phyloP scores from a whole-genome alignment of 2,113 vertebrate genomes.

The Campylomormyrus numenius region DNA sequence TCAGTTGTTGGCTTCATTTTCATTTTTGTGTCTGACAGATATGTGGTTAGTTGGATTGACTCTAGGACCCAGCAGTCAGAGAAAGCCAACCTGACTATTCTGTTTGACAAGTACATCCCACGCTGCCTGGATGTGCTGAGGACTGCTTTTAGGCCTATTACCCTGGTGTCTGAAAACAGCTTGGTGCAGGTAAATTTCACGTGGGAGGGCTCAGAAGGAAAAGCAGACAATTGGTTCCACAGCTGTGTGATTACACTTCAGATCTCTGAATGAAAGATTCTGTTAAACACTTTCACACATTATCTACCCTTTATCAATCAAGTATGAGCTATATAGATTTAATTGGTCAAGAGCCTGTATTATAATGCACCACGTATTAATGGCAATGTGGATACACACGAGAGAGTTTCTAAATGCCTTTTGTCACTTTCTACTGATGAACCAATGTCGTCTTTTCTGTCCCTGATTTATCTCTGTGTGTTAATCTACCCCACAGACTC shows the following conservation, averaged over 20 bases:
- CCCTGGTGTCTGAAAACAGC: constrained; percentile 53
- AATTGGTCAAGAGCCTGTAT: not conserved
- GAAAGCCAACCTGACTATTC: constrained; percentile 58
- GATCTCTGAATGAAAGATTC: not conserved
- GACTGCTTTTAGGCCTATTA: constrained; percentile 60
- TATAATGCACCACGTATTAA: not conserved
- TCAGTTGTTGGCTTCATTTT: not conserved
- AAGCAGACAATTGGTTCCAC: not conserved
- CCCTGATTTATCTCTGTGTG: not conserved
- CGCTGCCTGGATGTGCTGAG: constrained; percentile 62
- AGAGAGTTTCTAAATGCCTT: not conserved
- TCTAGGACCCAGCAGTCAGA: constrained; percentile 59
- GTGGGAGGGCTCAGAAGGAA: not conserved
- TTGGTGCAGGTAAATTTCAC: constrained; percentile 36
- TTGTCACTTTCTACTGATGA: not conserved
- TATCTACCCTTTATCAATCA: not conserved
- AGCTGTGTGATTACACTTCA: not conserved
- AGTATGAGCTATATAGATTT: not conserved
- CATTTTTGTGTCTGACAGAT: constrained; percentile 34
- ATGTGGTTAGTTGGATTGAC: constrained; percentile 70
- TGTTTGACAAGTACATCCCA: constrained; percentile 72
- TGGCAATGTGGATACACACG: not conserved
- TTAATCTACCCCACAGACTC: constrained; percentile 32
- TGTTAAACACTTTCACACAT: not conserved
- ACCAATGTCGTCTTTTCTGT: not conserved